Percentiles rank a stretch among this genome's conserved stretches.
Conservation (phyloP, 2,113 vertebrate species). For the Heterocephalus glaber region DNA sequence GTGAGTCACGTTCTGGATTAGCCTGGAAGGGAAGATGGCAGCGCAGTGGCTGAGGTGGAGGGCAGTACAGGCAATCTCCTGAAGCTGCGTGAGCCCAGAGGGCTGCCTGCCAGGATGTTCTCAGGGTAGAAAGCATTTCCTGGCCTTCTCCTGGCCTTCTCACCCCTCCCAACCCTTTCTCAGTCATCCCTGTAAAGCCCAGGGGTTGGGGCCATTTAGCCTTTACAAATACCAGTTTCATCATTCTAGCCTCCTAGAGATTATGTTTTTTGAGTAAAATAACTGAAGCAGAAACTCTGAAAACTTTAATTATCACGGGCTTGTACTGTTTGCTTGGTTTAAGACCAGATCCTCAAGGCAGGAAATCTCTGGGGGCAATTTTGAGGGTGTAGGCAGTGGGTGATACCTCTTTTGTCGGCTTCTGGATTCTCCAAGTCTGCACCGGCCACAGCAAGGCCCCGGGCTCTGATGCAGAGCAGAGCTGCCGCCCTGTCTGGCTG, state of each 20-base stretch:
- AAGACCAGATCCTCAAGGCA: constrained; percentile 62
- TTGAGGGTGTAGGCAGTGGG: constrained; percentile 21
- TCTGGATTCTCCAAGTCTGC: constrained; percentile 44
- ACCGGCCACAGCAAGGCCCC: constrained; percentile 62
- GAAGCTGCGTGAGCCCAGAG: background rate
- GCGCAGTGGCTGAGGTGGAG: constrained; percentile 56
- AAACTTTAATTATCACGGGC: constrained; percentile 62
- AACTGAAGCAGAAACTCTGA: constrained; percentile 79
- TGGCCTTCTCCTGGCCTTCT: background rate
- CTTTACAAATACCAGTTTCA: constrained; percentile 63
- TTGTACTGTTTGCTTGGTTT: constrained; percentile 52
- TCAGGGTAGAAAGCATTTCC: constrained; percentile 17
- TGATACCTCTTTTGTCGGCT: background rate
- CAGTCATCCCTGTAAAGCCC: background rate
- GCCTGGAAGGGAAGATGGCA: constrained; percentile 18
- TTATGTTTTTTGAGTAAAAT: constrained; percentile 70
- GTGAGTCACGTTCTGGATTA: constrained; percentile 69
- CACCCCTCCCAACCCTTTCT: background rate
- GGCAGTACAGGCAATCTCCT: background rate
- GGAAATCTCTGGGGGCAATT: constrained; percentile 55
- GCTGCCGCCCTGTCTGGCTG: constrained; percentile 46
- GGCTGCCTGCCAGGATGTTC: constrained; percentile 54
- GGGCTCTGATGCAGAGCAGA: background rate
- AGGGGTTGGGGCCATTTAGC: constrained; percentile 12
- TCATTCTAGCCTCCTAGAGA: constrained; percentile 59